Conservation (phyloP, 2,797 vertebrate genomes). For the Huso huso region DNA sequence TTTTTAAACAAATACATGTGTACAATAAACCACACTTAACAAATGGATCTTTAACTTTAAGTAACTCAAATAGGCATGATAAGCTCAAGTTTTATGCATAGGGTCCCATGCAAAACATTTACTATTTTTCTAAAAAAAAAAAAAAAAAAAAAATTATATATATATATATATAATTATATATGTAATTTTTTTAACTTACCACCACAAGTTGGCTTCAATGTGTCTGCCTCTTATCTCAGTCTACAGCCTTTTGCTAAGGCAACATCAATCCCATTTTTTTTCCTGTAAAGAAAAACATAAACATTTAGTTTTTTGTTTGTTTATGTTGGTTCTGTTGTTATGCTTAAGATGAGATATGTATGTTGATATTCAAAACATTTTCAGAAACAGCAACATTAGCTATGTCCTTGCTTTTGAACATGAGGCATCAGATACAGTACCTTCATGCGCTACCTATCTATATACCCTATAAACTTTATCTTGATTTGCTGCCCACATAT, state of each 20-base stretch:
- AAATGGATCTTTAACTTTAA: too few relatives aligned
- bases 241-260: constrained; percentile 44
- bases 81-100: too few relatives aligned
- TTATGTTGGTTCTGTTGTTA: not conserved
- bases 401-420: too few relatives aligned
- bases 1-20: too few relatives aligned
- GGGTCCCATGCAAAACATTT: too few relatives aligned
- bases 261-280: constrained; percentile 54
- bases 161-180: too few relatives aligned
- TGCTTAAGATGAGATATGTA: not conserved
- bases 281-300: constrained; percentile 36
- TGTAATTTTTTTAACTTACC: constrained; percentile 40
- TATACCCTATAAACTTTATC: not conserved
- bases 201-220: constrained; percentile 47
- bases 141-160: too few relatives aligned
- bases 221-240: constrained; percentile 16
- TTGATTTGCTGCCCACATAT: not conserved
- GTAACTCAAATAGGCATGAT: too few relatives aligned
- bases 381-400: too few relatives aligned
- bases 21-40: too few relatives aligned
- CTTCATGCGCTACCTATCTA: constrained; percentile 1
- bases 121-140: too few relatives aligned
- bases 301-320: not conserved
- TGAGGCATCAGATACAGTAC: constrained; percentile 18
- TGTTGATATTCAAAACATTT: too few relatives aligned